Conservation (phyloP, 2,797 vertebrate genomes). For the Microhierax caerulescens region DNA sequence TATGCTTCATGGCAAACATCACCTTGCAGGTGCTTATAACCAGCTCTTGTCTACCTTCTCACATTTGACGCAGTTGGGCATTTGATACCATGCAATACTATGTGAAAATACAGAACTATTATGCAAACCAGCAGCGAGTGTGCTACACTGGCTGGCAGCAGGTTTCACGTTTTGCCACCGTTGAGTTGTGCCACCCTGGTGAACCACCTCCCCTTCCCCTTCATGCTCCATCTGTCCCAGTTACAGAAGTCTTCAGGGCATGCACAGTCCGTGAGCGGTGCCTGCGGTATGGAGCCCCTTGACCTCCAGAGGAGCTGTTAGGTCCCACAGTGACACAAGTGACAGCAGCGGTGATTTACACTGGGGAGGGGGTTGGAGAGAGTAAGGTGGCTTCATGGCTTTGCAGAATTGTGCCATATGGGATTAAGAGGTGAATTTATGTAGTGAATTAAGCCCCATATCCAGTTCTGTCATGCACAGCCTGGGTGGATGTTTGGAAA, state of each 20-base stretch:
- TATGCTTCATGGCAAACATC: neutral
- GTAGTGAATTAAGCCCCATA: neutral
- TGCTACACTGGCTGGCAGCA: neutral
- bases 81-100: neutral
- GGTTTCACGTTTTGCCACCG: neutral
- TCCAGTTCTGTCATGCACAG: neutral
- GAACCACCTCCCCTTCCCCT: neutral
- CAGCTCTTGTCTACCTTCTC: neutral
- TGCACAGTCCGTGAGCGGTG: rapidly evolving
- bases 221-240: neutral
- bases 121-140: neutral
- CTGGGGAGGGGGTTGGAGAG: neutral
- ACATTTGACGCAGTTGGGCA: neutral
- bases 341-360: neutral
- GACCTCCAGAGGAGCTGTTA: neutral
- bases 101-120: neutral
- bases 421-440: neutral
- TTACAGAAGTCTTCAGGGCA: neutral
- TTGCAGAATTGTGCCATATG: neutral
- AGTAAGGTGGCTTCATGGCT: neutral
- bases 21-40: too few relatives aligned
- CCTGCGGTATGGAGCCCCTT: rapidly evolving
- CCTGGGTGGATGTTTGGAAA: neutral
- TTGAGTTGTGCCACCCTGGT: neutral
- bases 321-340: rapidly evolving